phyloP scores from a whole-genome alignment of 1,140 invertebrate genomes.

The Drosophila hydei region DNA sequence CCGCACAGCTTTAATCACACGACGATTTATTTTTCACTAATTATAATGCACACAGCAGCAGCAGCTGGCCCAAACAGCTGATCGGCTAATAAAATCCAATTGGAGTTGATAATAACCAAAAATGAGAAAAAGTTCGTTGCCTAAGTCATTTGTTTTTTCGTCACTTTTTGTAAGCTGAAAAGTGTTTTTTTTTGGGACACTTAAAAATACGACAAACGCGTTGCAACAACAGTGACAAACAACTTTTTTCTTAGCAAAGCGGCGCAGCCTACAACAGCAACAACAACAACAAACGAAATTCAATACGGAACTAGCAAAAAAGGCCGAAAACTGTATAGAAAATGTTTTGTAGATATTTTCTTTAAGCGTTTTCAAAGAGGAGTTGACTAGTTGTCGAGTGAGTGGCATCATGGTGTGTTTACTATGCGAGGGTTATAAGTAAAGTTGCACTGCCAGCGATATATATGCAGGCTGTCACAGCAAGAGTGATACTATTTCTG shows the following conservation, averaged over 20 bases:
- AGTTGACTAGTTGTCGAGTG: not conserved
- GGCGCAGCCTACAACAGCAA: slow-evolving; percentile 5
- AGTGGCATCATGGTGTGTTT: too few relatives aligned
- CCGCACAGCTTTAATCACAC: slow-evolving; percentile 47
- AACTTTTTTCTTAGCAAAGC: not conserved
- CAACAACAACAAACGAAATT: slow-evolving; percentile 16
- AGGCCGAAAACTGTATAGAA: slow-evolving; percentile 9
- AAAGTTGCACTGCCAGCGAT: too few relatives aligned
- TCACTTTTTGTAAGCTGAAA: slow-evolving; percentile 47
- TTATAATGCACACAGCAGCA: slow-evolving; percentile 49
- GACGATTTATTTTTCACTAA: slow-evolving; percentile 69
- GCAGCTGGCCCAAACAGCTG: slow-evolving; percentile 19
- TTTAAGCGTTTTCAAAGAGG: not conserved
- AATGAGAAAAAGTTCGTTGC: slow-evolving; percentile 58
- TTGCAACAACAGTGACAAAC: slow-evolving; percentile 18
- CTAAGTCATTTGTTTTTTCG: slow-evolving; percentile 72
- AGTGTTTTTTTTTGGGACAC: slow-evolving; percentile 15
- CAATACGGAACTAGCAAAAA: slow-evolving; percentile 54
- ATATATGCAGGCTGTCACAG: too few relatives aligned
- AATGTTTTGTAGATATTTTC: not conserved
- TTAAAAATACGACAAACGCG: slow-evolving; percentile 14
- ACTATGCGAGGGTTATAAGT: too few relatives aligned
- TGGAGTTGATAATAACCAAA: not conserved
- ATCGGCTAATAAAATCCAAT: slow-evolving; percentile 21
- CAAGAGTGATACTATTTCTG: too few relatives aligned